A percentile compares a stretch with the other conserved stretches of the same genome.
phyloP scores from a whole-genome alignment of 2,888 invertebrate species.

The Eudemis profundana region DNA sequence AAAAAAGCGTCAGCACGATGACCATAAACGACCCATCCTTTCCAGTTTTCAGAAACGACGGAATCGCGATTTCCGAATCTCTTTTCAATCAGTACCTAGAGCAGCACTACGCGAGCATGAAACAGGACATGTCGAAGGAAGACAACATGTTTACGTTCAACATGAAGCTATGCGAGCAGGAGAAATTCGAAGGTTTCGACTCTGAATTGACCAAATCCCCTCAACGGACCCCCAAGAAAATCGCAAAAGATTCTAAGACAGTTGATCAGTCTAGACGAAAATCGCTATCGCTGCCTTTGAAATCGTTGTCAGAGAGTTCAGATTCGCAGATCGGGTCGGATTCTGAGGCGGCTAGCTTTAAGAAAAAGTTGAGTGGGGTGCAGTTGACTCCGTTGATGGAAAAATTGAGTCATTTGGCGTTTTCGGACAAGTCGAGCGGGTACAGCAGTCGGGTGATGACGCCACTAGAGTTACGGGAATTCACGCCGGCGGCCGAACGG shows the following conservation, averaged over 20 bases:
- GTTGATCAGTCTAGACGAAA: conserved; percentile 78
- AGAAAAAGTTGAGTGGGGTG: conserved; percentile 87
- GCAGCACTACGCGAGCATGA: conserved; percentile 86
- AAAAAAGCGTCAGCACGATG: conserved; percentile 82
- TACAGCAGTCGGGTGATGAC: conserved; percentile 89
- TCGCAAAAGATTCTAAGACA: conserved; percentile 68
- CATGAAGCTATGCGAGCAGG: conserved; percentile 70
- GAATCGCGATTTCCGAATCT: conserved; percentile 89
- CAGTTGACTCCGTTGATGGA: conserved; percentile 93
- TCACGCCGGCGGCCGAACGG: conserved; percentile 75
- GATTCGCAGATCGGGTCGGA: conserved; percentile 70
- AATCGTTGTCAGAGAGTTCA: conserved; percentile 84
- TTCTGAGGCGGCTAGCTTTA: conserved; percentile 70
- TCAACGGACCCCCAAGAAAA: conserved; percentile 76
- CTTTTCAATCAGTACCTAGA: conserved; percentile 89
- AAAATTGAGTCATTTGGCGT: conserved; percentile 90
- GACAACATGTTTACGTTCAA: conserved; percentile 77
- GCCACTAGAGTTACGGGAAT: conserved; percentile 80
- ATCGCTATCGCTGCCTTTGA: conserved; percentile 89
- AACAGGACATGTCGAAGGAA: conserved; percentile 73
- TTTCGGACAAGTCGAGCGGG: conserved; percentile 88
- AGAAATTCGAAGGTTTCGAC: conserved; percentile 81
- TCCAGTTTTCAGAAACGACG: conserved; percentile 91
- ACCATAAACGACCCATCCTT: conserved; percentile 92
- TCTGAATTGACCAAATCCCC: conserved; percentile 75